phyloP scores from a whole-genome alignment of 2,888 invertebrate species.

The Chymomyza caudatula region DNA sequence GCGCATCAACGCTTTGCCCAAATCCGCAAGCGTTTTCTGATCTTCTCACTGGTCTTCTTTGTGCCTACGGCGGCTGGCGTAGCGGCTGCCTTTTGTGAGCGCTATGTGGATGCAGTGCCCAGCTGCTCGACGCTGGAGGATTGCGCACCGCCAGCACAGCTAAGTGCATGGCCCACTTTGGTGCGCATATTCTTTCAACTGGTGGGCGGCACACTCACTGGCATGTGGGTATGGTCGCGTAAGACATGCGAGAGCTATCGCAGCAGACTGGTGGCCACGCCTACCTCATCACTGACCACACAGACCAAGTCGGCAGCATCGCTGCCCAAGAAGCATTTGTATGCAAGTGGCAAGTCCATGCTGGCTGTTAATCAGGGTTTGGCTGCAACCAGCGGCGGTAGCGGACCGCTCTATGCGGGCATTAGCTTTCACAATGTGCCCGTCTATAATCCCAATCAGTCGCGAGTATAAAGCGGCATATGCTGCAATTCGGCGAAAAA shows the following conservation, averaged over 20 bases:
- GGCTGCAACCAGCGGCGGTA: slow-evolving; percentile 22
- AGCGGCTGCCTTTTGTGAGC: slow-evolving; percentile 72
- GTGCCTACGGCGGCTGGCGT: slow-evolving; percentile 75
- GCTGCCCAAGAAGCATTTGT: slow-evolving; percentile 73
- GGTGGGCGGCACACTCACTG: slow-evolving; percentile 76
- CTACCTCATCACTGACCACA: slow-evolving; percentile 70
- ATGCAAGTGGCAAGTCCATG: slow-evolving; percentile 59
- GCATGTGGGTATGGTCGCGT: slow-evolving; percentile 78
- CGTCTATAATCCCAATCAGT: slow-evolving; percentile 72
- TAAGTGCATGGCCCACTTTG: slow-evolving; percentile 70
- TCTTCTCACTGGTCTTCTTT: slow-evolving; percentile 76
- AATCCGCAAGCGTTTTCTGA: slow-evolving; percentile 75
- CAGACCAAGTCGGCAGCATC: slow-evolving; percentile 65
- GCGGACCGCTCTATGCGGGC: slow-evolving; percentile 75
- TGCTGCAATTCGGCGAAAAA: no score
- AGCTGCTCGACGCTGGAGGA: slow-evolving; percentile 73
- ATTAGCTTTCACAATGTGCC: slow-evolving; percentile 78
- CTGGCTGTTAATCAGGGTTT: slow-evolving; percentile 9
- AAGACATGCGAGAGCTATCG: slow-evolving; percentile 78
- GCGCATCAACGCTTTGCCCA: slow-evolving; percentile 76
- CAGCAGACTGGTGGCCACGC: slow-evolving; percentile 71
- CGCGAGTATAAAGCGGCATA: slow-evolving; percentile 74
- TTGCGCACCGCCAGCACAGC: slow-evolving; percentile 65
- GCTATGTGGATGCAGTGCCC: slow-evolving; percentile 65
- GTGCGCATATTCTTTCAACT: slow-evolving; percentile 75